Conservation (phyloP, 2,888 invertebrate genomes). For the Halictus quadricinctus region DNA sequence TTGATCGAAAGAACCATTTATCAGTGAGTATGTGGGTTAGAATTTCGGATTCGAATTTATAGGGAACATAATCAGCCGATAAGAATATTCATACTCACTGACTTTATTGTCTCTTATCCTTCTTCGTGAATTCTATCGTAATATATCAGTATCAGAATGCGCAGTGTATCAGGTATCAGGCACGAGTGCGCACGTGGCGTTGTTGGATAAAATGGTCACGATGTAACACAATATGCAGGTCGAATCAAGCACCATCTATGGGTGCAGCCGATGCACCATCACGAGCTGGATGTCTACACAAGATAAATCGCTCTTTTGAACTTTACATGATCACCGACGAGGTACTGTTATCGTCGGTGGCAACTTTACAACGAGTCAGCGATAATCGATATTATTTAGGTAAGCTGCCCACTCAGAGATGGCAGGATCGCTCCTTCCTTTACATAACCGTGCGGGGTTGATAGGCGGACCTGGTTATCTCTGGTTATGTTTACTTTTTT, state of each 20-base stretch:
- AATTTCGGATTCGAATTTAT: background rate
- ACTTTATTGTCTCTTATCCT: background rate
- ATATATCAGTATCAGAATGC: background rate
- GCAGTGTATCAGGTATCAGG: too few species aligned
- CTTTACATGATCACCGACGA: background rate
- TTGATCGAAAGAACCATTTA: background rate
- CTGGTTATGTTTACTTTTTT: too few species aligned
- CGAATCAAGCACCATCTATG: conserved; percentile 31
- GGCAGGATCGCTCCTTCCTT: too few species aligned
- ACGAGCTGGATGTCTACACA: background rate
- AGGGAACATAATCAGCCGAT: background rate
- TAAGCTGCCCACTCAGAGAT: too few species aligned
- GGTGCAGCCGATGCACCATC: background rate
- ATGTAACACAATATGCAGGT: background rate
- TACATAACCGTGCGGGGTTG: too few species aligned
- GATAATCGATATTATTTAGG: too few species aligned
- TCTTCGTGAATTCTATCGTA: background rate
- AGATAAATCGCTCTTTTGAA: conserved; percentile 1
- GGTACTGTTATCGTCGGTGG: too few species aligned
- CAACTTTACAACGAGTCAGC: too few species aligned
- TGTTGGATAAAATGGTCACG: conserved; percentile 5
- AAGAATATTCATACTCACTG: background rate
- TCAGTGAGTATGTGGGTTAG: background rate
- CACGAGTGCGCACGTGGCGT: background rate
- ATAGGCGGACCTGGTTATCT: too few species aligned